phyloP scores from a whole-genome alignment of 2,888 invertebrate genomes.

The Andrena chrysosceles region DNA sequence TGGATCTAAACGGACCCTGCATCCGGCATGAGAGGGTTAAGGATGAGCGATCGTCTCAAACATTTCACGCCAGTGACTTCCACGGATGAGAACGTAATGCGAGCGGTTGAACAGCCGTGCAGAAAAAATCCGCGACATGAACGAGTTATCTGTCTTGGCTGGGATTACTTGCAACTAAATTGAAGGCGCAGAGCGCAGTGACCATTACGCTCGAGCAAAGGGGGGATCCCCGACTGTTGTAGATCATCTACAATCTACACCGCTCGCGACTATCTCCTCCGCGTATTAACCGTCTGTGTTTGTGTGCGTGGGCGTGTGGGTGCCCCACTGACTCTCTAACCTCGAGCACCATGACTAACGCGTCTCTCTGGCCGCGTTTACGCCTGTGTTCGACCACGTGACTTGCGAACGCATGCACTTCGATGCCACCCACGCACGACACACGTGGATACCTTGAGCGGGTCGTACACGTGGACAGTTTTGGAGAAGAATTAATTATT shows the following conservation, averaged over 20 bases:
- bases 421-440: conserved; percentile 23
- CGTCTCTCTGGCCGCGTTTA: conserved; percentile 22
- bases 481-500: no score
- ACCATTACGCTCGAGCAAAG: conserved; percentile 17
- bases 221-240: conserved; percentile 13
- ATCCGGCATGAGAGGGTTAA: not conserved
- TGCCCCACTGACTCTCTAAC: conserved; percentile 79
- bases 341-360: conserved; percentile 69
- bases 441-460: not conserved
- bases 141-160: conserved; percentile 16
- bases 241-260: conserved; percentile 1
- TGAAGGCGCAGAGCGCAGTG: conserved; percentile 42
- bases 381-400: conserved; percentile 2
- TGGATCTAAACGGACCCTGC: no score
- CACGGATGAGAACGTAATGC: conserved; percentile 36
- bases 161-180: conserved; percentile 48
- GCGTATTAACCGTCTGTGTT: not conserved
- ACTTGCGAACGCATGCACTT: not conserved
- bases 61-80: conserved; percentile 16
- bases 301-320: conserved; percentile 53
- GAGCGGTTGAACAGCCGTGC: conserved; percentile 43
- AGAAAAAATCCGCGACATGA: conserved; percentile 36
- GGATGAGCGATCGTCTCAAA: conserved; percentile 23
- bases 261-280: conserved; percentile 14
- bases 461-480: no score